Conservation (phyloP, 37 sponge, comb jelly and placozoan species). For the Ianthella basta region DNA sequence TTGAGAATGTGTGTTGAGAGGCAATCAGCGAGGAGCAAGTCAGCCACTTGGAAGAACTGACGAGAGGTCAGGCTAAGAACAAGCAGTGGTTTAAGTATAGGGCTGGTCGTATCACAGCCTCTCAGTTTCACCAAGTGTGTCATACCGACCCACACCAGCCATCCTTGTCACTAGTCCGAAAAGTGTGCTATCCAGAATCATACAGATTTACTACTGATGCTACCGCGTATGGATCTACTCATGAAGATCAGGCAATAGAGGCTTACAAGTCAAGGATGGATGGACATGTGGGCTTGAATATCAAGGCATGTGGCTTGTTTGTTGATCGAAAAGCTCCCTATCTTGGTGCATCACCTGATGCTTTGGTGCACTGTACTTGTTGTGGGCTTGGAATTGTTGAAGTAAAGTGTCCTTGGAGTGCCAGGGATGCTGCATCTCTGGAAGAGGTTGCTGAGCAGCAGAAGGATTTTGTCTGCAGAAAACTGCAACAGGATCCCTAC, state of each 20-base stretch:
- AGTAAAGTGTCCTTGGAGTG: conserved; percentile 30
- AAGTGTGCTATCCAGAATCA: conserved; percentile 39
- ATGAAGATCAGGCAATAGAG: background rate
- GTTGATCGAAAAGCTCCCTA: background rate
- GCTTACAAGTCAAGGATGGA: conserved; percentile 21
- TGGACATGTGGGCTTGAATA: background rate
- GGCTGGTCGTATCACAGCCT: conserved; percentile 47
- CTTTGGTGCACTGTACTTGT: conserved; percentile 22
- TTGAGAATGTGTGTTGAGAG: background rate
- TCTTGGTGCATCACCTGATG: conserved; percentile 45
- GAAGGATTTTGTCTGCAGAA: conserved; percentile 7
- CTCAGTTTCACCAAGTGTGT: conserved; percentile 19
- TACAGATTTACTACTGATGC: conserved; percentile 24
- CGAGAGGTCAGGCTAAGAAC: conserved; percentile 7
- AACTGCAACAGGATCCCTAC: background rate
- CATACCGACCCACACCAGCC: conserved; percentile 36
- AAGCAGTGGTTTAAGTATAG: conserved; percentile 26
- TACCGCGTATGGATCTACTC: conserved; percentile 22
- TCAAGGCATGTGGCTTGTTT: background rate
- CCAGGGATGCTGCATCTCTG: background rate
- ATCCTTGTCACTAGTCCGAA: conserved; percentile 12
- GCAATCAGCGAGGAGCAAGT: background rate
- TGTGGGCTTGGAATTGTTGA: conserved; percentile 44
- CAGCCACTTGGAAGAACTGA: background rate
- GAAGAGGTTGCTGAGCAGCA: background rate